Percentiles rank a stretch among this genome's conserved stretches.
phyloP scores from a whole-genome alignment of 1,140 invertebrate species.

The Drosophila gunungcola region DNA sequence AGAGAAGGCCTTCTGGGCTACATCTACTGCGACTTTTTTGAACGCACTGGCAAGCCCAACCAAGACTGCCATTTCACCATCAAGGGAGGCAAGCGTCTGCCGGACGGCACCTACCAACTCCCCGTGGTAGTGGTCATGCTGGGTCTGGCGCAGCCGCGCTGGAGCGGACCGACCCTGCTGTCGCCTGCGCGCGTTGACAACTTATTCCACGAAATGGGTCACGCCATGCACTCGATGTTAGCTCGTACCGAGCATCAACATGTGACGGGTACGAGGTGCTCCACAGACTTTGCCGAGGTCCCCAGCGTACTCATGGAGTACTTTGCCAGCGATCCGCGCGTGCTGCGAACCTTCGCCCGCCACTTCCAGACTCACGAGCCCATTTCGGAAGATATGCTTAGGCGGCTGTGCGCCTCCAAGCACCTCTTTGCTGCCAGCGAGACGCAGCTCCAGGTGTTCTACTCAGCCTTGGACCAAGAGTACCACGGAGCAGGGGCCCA shows the following conservation, averaged over 20 bases:
- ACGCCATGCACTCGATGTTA: conserved; percentile 99
- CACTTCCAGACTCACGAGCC: conserved; percentile 96
- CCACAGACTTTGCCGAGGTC: conserved; percentile 99
- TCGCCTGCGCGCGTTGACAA: conserved; percentile 95
- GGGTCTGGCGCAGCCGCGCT: conserved; percentile 91
- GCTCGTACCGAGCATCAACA: conserved; percentile 98
- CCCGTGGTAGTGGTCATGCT: conserved; percentile 98
- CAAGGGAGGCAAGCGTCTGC: conserved; percentile 92
- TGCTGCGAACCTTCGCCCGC: conserved; percentile 93
- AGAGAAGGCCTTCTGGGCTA: conserved; percentile 93
- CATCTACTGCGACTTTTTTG: conserved; percentile 99
- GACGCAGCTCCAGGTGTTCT: conserved; percentile 95
- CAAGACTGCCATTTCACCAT: conserved; percentile 99
- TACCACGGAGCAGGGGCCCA: conserved; percentile 90
- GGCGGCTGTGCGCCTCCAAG: conserved; percentile 93
- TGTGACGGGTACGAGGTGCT: conserved; percentile 97
- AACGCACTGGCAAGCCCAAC: conserved; percentile 94
- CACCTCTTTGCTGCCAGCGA: conserved; percentile 95
- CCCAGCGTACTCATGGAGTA: conserved; percentile 99
- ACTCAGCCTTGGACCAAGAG: conserved; percentile 94
- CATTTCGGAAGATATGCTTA: conserved; percentile 91
- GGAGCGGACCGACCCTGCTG: conserved; percentile 92
- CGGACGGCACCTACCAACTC: conserved; percentile 94
- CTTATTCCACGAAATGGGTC: conserved; percentile 99
- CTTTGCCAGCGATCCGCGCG: conserved; percentile 95